These are phyloP conservation scores for Bilobella aurantiaca DNA, from an alignment of 1,140 invertebrate species.

Conservation along the genomic window DNA sequence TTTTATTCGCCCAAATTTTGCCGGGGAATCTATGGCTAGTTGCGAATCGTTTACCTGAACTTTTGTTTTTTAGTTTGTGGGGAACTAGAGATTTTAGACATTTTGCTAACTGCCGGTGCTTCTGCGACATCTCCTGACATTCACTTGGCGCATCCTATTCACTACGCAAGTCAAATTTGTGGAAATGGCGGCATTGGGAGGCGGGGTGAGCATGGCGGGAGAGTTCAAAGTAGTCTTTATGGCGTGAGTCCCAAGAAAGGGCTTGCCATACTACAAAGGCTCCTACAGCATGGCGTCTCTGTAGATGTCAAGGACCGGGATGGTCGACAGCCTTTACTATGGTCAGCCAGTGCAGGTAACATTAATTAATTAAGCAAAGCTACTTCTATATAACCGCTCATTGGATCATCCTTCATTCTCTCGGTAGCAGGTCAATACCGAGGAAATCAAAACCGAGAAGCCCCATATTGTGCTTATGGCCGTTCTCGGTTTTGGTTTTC, in stretches of 20 bases:
- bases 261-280: slow-evolving; percentile 68
- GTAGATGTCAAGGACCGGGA: slow-evolving; percentile 81
- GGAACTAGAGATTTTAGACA: slow-evolving; percentile 71
- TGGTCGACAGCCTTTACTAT: slow-evolving; percentile 81
- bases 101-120: slow-evolving; percentile 71
- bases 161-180: slow-evolving; percentile 95
- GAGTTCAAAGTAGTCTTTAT: slow-evolving; percentile 39
- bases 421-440: too few species aligned
- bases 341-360: slow-evolving; percentile 87
- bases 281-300: slow-evolving; percentile 65
- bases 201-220: slow-evolving; percentile 36
- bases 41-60: not conserved
- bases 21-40: too few species aligned
- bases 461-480: too few species aligned
- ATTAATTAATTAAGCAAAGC: too few species aligned
- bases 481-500: too few species aligned
- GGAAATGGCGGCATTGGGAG: slow-evolving; percentile 46
- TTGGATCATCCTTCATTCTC: too few species aligned
- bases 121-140: slow-evolving; percentile 75
- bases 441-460: too few species aligned
- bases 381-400: too few species aligned
- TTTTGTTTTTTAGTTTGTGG: slow-evolving; percentile 62
- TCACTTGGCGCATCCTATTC: slow-evolving; percentile 86
- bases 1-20: too few species aligned
- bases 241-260: slow-evolving; percentile 42